These are phyloP conservation scores for Castor canadensis DNA, from an alignment of 2,113 vertebrate species.

Conservation along the genomic window DNA sequence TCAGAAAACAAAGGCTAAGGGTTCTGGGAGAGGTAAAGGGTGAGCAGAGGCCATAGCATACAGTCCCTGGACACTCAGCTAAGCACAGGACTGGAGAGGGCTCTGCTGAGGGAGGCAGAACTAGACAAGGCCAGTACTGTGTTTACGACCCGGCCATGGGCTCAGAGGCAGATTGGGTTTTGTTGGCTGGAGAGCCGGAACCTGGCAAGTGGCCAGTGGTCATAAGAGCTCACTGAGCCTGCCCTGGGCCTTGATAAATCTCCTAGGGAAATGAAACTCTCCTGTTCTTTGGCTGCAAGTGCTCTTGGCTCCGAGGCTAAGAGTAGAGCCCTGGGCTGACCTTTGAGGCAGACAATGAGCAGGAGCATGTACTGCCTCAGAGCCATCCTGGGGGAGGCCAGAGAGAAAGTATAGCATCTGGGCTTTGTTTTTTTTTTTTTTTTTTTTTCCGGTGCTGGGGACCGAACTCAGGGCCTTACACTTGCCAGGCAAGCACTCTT, in stretches of 20 bases:
- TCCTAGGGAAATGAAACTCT: neutral
- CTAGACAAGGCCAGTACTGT: too few species aligned
- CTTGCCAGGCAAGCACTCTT: too few species aligned
- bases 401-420: neutral
- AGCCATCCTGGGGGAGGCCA: neutral
- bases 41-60: neutral
- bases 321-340: neutral
- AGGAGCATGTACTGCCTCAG: neutral
- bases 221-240: neutral
- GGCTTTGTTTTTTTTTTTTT: too few species aligned
- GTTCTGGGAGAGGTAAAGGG: neutral
- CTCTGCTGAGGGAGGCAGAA: neutral
- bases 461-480: too few species aligned
- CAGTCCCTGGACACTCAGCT: neutral
- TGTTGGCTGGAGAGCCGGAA: neutral
- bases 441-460: too few species aligned
- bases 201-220: neutral
- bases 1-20: neutral
- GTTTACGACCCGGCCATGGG: neutral
- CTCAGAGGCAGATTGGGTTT: neutral
- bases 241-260: neutral
- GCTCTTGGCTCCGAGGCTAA: neutral
- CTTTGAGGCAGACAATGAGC: neutral
- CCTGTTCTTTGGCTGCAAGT: neutral
- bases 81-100: neutral